Percentiles rank a stretch among this genome's conserved stretches.
These are phyloP conservation scores for Catharus bicknelli DNA, from an alignment of 2,113 vertebrate species.

Conservation along the genomic window DNA sequence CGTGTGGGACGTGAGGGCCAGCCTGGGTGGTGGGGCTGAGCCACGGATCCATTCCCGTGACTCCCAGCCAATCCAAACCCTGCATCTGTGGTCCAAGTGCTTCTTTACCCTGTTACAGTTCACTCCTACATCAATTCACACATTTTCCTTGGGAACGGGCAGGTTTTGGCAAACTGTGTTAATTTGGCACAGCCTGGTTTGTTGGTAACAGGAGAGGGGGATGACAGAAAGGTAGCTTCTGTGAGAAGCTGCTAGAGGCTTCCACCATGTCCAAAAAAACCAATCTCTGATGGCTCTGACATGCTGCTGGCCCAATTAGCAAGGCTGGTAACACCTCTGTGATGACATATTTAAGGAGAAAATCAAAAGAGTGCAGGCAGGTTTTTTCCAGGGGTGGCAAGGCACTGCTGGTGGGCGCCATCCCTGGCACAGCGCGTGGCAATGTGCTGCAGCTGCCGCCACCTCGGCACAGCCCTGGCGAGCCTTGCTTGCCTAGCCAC, in stretches of 20 bases:
- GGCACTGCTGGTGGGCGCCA: neutral
- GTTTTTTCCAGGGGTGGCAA: neutral
- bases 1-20: too few relatives aligned
- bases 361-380: neutral
- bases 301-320: neutral
- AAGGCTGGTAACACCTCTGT: neutral
- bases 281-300: neutral
- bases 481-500: neutral
- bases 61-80: neutral
- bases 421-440: rapidly evolving
- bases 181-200: neutral
- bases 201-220: too few relatives aligned
- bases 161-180: neutral
- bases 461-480: rapidly evolving
- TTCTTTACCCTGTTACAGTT: neutral
- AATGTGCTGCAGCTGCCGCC: neutral
- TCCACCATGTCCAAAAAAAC: neutral
- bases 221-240: neutral
- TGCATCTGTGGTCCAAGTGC: rapidly evolving
- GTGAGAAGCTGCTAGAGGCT: neutral
- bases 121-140: neutral
- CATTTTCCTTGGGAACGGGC: neutral
- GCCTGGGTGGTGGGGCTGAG: too few relatives aligned
- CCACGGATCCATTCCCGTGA: rapidly evolving
- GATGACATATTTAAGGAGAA: neutral